These are phyloP conservation scores for Phalacrocorax aristotelis DNA, from an alignment of 2,113 vertebrate species.

Conservation along the genomic window DNA sequence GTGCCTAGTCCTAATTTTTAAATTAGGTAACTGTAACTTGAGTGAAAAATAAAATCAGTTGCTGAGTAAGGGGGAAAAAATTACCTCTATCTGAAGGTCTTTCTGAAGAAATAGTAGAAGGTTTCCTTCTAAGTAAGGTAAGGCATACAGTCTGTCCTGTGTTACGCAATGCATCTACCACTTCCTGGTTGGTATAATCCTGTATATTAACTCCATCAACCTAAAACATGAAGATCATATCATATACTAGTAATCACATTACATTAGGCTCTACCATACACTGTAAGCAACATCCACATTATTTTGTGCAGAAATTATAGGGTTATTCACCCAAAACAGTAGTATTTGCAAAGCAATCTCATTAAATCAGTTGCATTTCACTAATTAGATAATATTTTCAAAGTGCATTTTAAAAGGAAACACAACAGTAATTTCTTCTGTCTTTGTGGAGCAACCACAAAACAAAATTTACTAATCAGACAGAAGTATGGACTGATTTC, in stretches of 20 bases:
- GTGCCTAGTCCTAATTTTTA: background rate
- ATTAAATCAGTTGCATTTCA: background rate
- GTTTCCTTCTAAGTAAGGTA: conserved; percentile 82
- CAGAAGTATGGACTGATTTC: background rate
- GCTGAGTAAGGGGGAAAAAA: background rate
- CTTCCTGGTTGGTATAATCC: conserved; percentile 88
- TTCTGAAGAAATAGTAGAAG: conserved; percentile 36
- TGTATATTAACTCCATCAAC: conserved; percentile 89
- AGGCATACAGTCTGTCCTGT: conserved; percentile 84
- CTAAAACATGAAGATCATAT: conserved; percentile 53
- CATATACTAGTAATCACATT: background rate
- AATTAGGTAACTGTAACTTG: background rate
- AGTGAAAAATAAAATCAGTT: background rate
- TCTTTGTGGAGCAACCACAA: background rate
- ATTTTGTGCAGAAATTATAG: background rate
- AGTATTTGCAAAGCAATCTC: background rate
- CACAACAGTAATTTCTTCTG: background rate
- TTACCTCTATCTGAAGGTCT: conserved; percentile 79
- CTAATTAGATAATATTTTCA: background rate
- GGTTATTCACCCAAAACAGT: background rate
- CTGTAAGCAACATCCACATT: background rate
- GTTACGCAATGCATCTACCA: conserved; percentile 85
- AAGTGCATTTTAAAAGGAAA: background rate
- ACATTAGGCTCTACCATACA: background rate
- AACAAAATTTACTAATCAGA: background rate